Conservation (phyloP, 2,113 vertebrate species). For the Tragelaphus imberbis region DNA sequence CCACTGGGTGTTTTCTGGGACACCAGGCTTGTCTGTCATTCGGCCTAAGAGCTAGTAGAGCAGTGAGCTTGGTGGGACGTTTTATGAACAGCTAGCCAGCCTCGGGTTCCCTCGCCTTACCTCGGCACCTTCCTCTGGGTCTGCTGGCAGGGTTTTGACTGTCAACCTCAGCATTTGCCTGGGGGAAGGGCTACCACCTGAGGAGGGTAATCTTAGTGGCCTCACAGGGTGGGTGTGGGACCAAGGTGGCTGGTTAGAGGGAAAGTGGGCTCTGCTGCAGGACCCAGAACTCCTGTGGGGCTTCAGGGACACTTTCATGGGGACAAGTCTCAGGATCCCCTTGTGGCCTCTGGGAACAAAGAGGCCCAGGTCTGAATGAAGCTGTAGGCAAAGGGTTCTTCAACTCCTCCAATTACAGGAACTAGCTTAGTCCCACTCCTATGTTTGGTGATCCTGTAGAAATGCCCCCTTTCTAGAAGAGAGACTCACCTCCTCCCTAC, state of each 20-base stretch:
- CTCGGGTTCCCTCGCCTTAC: not conserved
- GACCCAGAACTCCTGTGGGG: not conserved
- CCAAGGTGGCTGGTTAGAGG: not conserved
- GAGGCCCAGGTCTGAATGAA: not conserved
- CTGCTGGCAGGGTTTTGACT: not conserved
- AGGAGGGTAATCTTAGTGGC: not conserved
- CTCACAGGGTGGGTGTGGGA: not conserved
- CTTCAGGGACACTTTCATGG: not conserved
- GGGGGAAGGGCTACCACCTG: not conserved
- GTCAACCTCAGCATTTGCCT: not conserved
- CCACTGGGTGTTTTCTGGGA: not conserved
- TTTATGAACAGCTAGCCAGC: not conserved
- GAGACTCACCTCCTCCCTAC: not conserved
- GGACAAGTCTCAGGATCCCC: not conserved
- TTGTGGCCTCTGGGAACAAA: not conserved
- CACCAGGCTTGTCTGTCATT: not conserved
- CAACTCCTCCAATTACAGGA: not conserved
- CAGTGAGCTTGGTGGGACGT: not conserved
- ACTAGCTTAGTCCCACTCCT: not conserved
- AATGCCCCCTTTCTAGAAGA: not conserved
- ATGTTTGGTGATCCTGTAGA: not conserved
- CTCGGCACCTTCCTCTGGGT: not conserved
- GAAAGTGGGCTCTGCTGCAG: not conserved
- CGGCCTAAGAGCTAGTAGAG: not conserved
- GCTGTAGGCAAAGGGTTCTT: not conserved